These are phyloP conservation scores for Archocentrus centrarchus DNA, from an alignment of 2,113 vertebrate species.

Conservation along the genomic window DNA sequence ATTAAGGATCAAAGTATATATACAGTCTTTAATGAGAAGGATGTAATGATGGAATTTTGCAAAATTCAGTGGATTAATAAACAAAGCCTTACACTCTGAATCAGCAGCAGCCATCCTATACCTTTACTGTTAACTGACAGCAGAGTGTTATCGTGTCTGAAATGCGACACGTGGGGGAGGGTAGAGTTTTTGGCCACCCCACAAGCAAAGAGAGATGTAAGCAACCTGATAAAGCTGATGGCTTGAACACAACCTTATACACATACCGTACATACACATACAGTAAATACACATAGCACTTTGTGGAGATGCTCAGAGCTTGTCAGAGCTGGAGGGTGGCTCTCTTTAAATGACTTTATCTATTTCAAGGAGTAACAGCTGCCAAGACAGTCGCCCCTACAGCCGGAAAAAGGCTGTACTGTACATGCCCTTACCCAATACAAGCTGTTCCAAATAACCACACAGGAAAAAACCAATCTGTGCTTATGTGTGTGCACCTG, in stretches of 20 bases:
- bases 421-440: conserved; percentile 16
- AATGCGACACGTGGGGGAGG: conserved; percentile 20
- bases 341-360: conserved; percentile 53
- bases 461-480: background rate
- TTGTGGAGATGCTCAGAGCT: background rate
- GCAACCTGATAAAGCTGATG: conserved; percentile 50
- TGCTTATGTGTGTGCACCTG: background rate
- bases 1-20: too few species aligned
- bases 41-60: background rate
- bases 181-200: conserved; percentile 13
- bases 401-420: background rate
- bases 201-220: conserved; percentile 26
- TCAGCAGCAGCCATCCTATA: background rate
- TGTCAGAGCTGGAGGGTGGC: conserved; percentile 36
- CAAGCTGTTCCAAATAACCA: conserved; percentile 31
- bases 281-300: background rate
- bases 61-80: background rate
- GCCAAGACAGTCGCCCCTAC: conserved; percentile 43
- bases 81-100: background rate
- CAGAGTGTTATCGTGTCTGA: conserved; percentile 42
- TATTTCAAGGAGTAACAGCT: conserved; percentile 48
- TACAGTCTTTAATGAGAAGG: background rate
- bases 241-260: conserved; percentile 4
- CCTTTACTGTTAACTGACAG: conserved; percentile 17
- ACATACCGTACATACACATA: background rate